These are phyloP conservation scores for Anastrepha obliqua DNA, from an alignment of 1,140 invertebrate species.

Conservation along the genomic window DNA sequence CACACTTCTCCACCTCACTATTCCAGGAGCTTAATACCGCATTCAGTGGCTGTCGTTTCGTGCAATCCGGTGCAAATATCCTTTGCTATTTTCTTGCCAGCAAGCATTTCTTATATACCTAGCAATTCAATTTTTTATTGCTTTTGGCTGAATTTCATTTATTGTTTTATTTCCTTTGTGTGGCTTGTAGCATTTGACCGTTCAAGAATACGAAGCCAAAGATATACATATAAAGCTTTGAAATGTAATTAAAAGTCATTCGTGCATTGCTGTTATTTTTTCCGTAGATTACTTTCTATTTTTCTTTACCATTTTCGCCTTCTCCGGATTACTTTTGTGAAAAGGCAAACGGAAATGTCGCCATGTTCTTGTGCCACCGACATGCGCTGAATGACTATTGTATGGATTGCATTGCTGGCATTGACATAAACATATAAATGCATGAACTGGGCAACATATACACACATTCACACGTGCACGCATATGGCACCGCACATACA, in stretches of 20 bases:
- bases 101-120: not conserved
- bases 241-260: constrained; percentile 55
- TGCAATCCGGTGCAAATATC: constrained; percentile 26
- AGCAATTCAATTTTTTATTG: not conserved
- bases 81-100: constrained; percentile 29
- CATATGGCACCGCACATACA: not conserved
- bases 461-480: not conserved
- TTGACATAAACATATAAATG: not conserved
- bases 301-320: constrained; percentile 36
- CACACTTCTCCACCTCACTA: not conserved
- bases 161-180: not conserved
- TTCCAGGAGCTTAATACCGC: constrained; percentile 14
- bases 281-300: constrained; percentile 48
- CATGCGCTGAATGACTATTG: not conserved
- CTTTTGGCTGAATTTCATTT: constrained; percentile 28
- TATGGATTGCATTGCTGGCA: constrained; percentile 34
- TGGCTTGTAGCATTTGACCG: constrained; percentile 23
- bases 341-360: constrained; percentile 50
- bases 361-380: constrained; percentile 38
- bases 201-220: constrained; percentile 33
- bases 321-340: not conserved
- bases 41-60: not conserved
- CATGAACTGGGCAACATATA: not conserved
- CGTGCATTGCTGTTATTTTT: constrained; percentile 53
- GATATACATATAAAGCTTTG: constrained; percentile 49